phyloP scores from a whole-genome alignment of 2,113 vertebrate genomes.

The Podocnemis expansa region DNA sequence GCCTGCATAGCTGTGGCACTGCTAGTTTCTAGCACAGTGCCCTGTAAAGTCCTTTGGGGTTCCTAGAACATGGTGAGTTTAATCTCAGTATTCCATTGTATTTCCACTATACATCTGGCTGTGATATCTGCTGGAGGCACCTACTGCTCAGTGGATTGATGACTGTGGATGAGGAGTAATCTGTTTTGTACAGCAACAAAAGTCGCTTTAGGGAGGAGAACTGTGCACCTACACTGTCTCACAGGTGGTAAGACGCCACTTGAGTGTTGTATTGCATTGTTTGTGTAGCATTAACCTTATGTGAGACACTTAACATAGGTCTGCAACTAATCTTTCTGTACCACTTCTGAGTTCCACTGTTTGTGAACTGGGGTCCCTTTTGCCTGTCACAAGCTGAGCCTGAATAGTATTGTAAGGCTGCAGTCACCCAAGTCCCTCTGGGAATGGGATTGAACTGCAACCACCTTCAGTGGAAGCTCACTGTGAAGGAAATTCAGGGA shows the following conservation, averaged over 20 bases:
- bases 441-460: not conserved
- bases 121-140: not conserved
- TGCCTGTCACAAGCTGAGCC: rapidly evolving
- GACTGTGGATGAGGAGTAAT: not conserved
- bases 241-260: rapidly evolving
- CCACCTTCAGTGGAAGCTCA: not conserved
- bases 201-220: rapidly evolving
- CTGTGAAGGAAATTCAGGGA: not conserved
- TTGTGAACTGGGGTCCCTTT: not conserved
- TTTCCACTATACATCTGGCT: not conserved
- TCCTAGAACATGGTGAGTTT: rapidly evolving
- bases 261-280: not conserved
- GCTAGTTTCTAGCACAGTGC: not conserved
- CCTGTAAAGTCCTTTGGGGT: not conserved
- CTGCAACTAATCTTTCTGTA: not conserved
- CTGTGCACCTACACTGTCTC: rapidly evolving
- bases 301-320: not conserved
- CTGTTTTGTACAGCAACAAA: rapidly evolving
- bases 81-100: not conserved
- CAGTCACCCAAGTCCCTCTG: not conserved
- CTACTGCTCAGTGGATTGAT: rapidly evolving
- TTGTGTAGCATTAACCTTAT: not conserved
- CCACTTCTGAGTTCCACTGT: not conserved
- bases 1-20: not conserved
- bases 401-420: rapidly evolving